Conservation (phyloP, 2,888 invertebrate species). For the Mesochorus sp. region DNA sequence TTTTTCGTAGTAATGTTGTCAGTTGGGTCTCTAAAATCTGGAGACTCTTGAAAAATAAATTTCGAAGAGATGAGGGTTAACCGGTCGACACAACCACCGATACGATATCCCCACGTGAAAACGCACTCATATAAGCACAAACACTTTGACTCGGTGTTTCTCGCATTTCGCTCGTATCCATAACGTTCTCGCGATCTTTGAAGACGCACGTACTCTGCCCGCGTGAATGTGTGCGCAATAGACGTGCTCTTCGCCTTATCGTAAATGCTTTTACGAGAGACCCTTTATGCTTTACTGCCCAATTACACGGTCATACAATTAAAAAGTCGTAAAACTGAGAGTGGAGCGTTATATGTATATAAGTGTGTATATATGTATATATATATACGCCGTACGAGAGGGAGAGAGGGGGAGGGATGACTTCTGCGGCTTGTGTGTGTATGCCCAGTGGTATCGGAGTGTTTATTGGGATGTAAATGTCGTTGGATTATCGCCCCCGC, state of each 20-base stretch:
- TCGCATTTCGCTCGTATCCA: conserved; percentile 4
- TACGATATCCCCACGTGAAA: not conserved
- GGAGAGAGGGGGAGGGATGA: conserved; percentile 20
- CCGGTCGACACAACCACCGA: conserved; percentile 13
- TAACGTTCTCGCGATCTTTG: conserved; percentile 36
- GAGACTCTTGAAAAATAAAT: not conserved
- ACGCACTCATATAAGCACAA: not conserved
- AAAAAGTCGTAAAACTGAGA: conserved; percentile 80
- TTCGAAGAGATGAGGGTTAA: conserved; percentile 7
- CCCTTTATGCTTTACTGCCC: conserved; percentile 76
- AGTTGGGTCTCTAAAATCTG: conserved; percentile 21
- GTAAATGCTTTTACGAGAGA: conserved; percentile 77
- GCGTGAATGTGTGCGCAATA: conserved; percentile 35
- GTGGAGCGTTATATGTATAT: conserved; percentile 21
- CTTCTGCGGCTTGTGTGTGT: conserved; percentile 47
- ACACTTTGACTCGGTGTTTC: not conserved
- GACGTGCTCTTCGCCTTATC: conserved; percentile 69
- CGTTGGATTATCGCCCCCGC: conserved; percentile 82
- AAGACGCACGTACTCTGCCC: conserved; percentile 26
- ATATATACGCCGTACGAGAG: conserved; percentile 1
- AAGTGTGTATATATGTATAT: not conserved
- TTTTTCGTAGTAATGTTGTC: conserved; percentile 27
- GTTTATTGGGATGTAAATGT: conserved; percentile 83
- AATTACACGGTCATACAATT: conserved; percentile 79
- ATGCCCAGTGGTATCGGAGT: conserved; percentile 71